Base-by-base conservation (phyloP, 2,888 invertebrate genomes). In the Torymus texanus region DNA sequence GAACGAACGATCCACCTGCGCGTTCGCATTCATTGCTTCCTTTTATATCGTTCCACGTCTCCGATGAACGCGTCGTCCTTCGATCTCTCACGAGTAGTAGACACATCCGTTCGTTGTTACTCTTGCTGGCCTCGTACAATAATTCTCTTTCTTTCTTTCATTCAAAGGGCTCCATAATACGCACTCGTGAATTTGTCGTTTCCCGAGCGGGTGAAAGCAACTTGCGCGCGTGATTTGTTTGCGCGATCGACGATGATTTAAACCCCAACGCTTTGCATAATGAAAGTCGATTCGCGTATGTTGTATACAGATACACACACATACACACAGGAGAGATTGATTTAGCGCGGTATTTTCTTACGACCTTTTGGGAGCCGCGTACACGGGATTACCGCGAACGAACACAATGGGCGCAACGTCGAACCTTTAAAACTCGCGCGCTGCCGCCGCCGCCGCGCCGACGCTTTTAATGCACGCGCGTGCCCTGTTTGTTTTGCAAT, bases 191-290 rank as follows among this genome's bases (percentile, higher is more conserved):
- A 73, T 73, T 73, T 65, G 73, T 73, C 65, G 73, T 73, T 59
- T 73, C 63, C 73, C 56, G 73, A 50, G 61, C 51, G 51, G 50
- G 78, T 67, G 78, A 78, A 78, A 78, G 77, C 73, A 50, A 56
- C 18, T 10, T n/a, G 56, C 18, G 55, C 70, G 75, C 78, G 78
- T 79, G 74, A 79, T 79, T 79, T 70, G 78, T 79, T 74, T 73
- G 56, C 21, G 63, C 68, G 78, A 79, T 79, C 58, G 78, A 74
- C 70, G 78, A 79, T 79, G 73, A 78, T 79, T 79, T 79, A 79
- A 79, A 55, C 56, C 21, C 21, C 70, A 63, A 70, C 70, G 70
- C 63, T 75, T 75, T 79, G 63, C 68, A 75, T 79, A 79, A 79
- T 74, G 70, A 79, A 79, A 79, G 63, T 70, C 61, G 62, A 58